A percentile compares a stretch with the other conserved stretches of the same genome.
phyloP scores from a whole-genome alignment of 2,113 vertebrate species.

The Bufo gargarizans region DNA sequence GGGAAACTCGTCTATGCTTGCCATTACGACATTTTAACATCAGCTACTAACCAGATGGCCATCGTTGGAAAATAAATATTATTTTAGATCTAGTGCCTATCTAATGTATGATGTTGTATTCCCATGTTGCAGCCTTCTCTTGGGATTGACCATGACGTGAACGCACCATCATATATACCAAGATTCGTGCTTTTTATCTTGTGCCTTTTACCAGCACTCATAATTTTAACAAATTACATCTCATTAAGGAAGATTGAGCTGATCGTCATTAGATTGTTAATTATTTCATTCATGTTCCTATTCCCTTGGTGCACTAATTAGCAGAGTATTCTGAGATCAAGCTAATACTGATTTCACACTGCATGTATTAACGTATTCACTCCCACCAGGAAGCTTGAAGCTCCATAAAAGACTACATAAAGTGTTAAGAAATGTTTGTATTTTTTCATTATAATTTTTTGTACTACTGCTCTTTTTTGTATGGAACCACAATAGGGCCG shows the following conservation, averaged over 20 bases:
- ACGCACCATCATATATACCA: no score
- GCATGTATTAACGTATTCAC: neutral
- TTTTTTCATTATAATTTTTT: neutral
- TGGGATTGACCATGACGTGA: no score
- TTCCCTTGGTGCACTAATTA: conserved; percentile 37
- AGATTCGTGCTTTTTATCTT: neutral
- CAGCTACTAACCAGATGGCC: no score
- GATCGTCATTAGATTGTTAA: conserved; percentile 31
- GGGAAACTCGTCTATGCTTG: no score
- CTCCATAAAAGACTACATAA: neutral
- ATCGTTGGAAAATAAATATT: no score
- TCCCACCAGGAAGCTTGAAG: neutral
- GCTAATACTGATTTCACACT: conserved; percentile 12
- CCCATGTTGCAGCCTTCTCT: neutral
- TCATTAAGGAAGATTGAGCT: conserved; percentile 27
- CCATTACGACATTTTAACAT: no score
- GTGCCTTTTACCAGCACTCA: neutral
- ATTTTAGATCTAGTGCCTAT: neutral
- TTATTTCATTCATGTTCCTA: conserved; percentile 30
- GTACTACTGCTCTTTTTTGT: neutral
- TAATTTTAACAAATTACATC: conserved; percentile 8
- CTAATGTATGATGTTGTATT: neutral
- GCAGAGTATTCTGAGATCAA: conserved; percentile 11
- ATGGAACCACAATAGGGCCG: neutral
- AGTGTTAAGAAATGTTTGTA: neutral